phyloP scores from a whole-genome alignment of 2,797 vertebrate species.

The Danio albolineatus region DNA sequence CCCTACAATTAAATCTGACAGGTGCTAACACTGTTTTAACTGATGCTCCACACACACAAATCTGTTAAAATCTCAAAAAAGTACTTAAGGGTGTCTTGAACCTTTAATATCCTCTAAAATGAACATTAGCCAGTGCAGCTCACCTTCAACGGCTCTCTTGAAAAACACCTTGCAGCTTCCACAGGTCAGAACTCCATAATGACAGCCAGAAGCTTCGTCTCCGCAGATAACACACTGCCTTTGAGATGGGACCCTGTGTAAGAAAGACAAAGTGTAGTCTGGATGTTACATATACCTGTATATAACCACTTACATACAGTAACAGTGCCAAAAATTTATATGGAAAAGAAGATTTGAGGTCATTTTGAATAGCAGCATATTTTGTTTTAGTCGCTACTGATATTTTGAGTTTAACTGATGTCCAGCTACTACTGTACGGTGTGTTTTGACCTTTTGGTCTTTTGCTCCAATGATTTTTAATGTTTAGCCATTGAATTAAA shows the following conservation, averaged over 20 bases:
- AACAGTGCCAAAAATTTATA: neutral
- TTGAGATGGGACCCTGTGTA: constrained; percentile 81
- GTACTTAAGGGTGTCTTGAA: no score
- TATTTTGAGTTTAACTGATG: no score
- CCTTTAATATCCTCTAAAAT: neutral
- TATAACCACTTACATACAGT: neutral
- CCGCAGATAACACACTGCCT: constrained; percentile 94
- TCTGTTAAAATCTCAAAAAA: no score
- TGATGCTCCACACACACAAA: no score
- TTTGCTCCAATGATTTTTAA: neutral
- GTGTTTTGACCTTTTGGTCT: neutral
- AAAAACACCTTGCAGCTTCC: constrained; percentile 99
- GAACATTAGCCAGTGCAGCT: constrained; percentile 43
- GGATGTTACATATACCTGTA: no score
- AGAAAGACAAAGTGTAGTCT: constrained; percentile 5
- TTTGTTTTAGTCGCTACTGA: neutral
- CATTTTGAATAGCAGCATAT: neutral
- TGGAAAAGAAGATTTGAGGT: neutral
- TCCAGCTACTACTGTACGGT: neutral
- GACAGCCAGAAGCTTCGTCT: constrained; percentile 96
- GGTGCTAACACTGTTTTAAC: no score
- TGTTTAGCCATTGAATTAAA: neutral
- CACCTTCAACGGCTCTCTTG: constrained; percentile 98
- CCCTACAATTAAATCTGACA: no score
- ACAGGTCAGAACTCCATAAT: constrained; percentile 97